Percentiles rank a stretch among this genome's conserved stretches.
phyloP scores from a whole-genome alignment of 2,888 invertebrate species.

The Aromia moschata region DNA sequence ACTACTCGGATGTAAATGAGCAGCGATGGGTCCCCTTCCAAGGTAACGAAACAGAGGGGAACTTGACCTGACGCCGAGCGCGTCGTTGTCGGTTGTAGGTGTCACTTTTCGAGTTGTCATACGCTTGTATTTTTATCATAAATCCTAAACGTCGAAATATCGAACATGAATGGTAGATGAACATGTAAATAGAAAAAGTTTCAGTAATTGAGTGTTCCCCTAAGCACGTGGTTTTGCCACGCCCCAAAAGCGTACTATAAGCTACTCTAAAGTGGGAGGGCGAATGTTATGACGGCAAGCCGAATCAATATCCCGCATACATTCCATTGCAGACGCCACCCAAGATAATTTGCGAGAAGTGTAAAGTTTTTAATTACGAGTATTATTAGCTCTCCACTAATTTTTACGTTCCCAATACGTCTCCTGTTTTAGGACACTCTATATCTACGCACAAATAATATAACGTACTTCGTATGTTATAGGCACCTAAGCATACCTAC shows the following conservation, averaged over 20 bases:
- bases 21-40: slow-evolving; percentile 9
- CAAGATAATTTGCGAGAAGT: slow-evolving; percentile 12
- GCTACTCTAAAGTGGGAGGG: slow-evolving; percentile 50
- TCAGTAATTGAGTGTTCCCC: slow-evolving; percentile 25
- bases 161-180: slow-evolving; percentile 4
- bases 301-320: slow-evolving; percentile 55
- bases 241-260: slow-evolving; percentile 56
- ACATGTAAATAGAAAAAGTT: slow-evolving; percentile 13
- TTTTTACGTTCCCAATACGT: background rate
- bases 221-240: slow-evolving; percentile 55
- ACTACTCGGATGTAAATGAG: slow-evolving; percentile 13
- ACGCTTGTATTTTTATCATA: background rate
- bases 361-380: background rate
- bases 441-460: slow-evolving; percentile 1
- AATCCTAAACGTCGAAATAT: slow-evolving; percentile 1
- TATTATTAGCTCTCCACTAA: background rate
- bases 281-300: slow-evolving; percentile 55
- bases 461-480: background rate
- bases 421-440: background rate
- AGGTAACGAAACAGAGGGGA: slow-evolving; percentile 10
- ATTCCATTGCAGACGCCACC: slow-evolving; percentile 51
- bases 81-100: background rate
- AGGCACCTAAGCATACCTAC: background rate
- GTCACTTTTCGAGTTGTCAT: background rate
- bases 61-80: slow-evolving; percentile 15